Evolutionary conservation across 2,113 vertebrate genomes (phyloP).

Genomic region (Pipa parva): DNA sequence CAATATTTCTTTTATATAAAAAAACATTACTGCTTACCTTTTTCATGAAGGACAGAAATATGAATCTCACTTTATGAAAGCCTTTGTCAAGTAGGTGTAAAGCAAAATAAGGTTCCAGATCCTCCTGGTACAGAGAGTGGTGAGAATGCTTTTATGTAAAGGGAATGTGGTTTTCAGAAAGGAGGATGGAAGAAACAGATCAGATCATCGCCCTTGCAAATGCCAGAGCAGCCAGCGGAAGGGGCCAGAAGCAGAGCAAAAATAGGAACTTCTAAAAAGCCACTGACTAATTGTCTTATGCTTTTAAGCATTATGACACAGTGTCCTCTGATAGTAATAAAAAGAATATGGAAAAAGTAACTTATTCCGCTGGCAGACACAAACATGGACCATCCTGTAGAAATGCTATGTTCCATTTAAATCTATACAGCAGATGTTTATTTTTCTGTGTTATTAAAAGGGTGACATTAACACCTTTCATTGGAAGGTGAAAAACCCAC

Average conservation of each 20-base stretch:
- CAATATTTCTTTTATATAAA: no score
- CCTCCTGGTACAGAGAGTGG: background rate
- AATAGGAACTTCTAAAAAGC: constrained; percentile 27
- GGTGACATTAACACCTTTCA: no score
- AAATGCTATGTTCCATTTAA: no score
- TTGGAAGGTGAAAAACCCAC: no score
- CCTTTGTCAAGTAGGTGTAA: no score
- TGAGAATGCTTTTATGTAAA: background rate
- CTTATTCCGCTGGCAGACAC: background rate
- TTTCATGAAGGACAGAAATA: no score
- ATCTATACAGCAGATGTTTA: no score
- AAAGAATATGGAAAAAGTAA: background rate
- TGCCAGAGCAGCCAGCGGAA: constrained; percentile 31
- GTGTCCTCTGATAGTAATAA: constrained; percentile 2
- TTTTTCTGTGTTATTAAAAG: no score
- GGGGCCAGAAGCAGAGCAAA: constrained; percentile 22
- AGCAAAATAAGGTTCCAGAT: no score
- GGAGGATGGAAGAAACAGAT: constrained; percentile 7
- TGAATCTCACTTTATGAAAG: no score
- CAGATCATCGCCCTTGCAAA: constrained; percentile 17
- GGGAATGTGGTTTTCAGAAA: constrained; percentile 11
- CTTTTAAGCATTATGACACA: constrained; percentile 1
- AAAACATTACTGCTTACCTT: no score
- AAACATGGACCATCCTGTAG: no score
- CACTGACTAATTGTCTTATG: constrained; percentile 18